phyloP scores from a whole-genome alignment of 2,113 vertebrate species.

The Malurus cyaneus region DNA sequence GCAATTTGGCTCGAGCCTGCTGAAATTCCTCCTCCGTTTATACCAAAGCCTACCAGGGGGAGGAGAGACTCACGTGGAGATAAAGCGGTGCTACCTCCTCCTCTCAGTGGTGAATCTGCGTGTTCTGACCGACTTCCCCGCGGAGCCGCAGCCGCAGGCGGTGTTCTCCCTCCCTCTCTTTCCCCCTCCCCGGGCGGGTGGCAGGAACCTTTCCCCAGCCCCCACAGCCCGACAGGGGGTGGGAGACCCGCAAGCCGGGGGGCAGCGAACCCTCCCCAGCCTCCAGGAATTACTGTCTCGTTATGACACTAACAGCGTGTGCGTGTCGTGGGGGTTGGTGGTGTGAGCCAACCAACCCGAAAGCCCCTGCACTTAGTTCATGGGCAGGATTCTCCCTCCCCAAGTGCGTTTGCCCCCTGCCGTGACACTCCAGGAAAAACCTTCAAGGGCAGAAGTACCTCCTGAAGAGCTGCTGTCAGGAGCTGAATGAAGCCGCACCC shows the following conservation, averaged over 20 bases:
- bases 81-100: neutral
- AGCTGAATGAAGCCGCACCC: neutral
- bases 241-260: neutral
- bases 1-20: neutral
- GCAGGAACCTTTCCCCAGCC: neutral
- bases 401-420: neutral
- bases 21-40: neutral
- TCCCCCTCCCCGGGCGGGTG: neutral
- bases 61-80: neutral
- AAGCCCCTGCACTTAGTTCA: too few species aligned
- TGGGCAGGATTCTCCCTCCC: neutral
- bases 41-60: neutral
- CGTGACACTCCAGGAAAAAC: neutral
- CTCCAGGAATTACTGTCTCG: neutral
- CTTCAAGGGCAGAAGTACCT: rapidly evolving
- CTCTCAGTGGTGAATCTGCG: rapidly evolving
- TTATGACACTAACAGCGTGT: too few species aligned
- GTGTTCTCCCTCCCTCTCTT: neutral
- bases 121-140: neutral
- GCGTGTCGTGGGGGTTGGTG: neutral
- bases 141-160: neutral
- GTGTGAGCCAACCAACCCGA: neutral
- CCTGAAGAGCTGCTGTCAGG: neutral
- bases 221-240: neutral
- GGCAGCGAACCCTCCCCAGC: neutral